phyloP scores from a whole-genome alignment of 2,113 vertebrate genomes.

The Lutjanus erythropterus region DNA sequence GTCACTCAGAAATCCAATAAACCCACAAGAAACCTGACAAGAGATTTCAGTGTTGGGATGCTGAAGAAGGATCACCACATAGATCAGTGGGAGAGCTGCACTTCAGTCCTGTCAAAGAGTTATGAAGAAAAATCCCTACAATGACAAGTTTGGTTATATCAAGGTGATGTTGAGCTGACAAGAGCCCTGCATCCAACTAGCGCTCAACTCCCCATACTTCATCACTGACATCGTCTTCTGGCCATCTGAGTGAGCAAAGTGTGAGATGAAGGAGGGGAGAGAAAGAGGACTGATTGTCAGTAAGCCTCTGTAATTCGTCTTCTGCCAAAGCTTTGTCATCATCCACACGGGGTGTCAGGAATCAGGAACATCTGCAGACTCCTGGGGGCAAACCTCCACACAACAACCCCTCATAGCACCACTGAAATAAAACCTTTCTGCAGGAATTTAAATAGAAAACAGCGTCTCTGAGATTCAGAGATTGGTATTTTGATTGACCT shows the following conservation, averaged over 20 bases:
- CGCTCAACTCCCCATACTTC: constrained; percentile 55
- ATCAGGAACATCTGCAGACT: constrained; percentile 47
- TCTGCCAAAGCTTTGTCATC: constrained; percentile 24
- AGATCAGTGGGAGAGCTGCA: constrained; percentile 49
- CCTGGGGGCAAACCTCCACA: constrained; percentile 10
- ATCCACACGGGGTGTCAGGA: constrained; percentile 42
- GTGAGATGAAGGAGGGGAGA: constrained; percentile 35
- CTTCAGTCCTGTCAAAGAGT: constrained; percentile 54
- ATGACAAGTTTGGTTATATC: constrained; percentile 65
- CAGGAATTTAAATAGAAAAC: not conserved
- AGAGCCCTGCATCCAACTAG: constrained; percentile 42
- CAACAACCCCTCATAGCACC: not conserved
- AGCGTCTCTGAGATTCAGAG: not conserved
- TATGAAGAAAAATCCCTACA: constrained; percentile 70
- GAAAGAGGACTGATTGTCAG: constrained; percentile 55
- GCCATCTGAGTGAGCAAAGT: constrained; percentile 37
- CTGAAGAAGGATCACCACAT: constrained; percentile 55
- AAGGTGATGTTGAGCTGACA: constrained; percentile 68
- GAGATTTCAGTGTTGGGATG: constrained; percentile 11
- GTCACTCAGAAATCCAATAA: constrained; percentile 57
- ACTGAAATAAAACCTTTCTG: not conserved
- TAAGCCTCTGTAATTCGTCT: constrained; percentile 53
- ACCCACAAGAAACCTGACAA: constrained; percentile 55
- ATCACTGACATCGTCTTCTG: constrained; percentile 64
- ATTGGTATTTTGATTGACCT: not conserved